Base-by-base conservation (phyloP, 2,113 vertebrate species). In the Macquaria ambigua region DNA sequence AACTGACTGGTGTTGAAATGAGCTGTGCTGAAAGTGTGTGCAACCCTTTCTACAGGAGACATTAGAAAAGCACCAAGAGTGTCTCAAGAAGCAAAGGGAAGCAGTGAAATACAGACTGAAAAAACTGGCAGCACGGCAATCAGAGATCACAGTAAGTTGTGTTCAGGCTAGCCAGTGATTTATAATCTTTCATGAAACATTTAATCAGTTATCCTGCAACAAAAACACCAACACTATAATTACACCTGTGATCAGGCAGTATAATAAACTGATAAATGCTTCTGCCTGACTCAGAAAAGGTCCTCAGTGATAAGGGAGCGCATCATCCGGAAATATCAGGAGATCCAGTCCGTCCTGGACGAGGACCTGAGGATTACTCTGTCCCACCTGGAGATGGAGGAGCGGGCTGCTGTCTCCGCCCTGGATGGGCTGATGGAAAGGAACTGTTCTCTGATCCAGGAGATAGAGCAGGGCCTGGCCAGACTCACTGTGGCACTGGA, bases 331-430 rank as follows among this genome's bases (percentile, higher is more conserved):
- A 96, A 94, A 74, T 95, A 96, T 58, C 90, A 92, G 70, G 93
- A 96, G 82, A 96, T 96, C 84, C 93, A 94, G 77, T 81, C 79
- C 4, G 79, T 95, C 15, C 81, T 96, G 82, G 94, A 95, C 16
- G 89, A 96, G 77, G 95, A 96, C 75, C 61, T 96, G 80, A 90
- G 81, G 82, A 84, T 92, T 43, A 95, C 95, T 2, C 74, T 96
- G 58, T 90, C 93, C 43, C 94, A 96, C 75, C 84, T 96, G 85
- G 95, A 96, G 71, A 91, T 94, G 86, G 95, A 96, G 88, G 91
- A 95, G 37, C 77, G 90, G 14, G 96, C 95, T 20, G 92, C 93
- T 4, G 83, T 93, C 59, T 92, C 76, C 14, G 84, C 85, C 43
- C 81, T 95, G 69, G 93, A 96, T 23, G 90, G 91, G 21, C 88